phyloP scores from a whole-genome alignment of 2,888 invertebrate species.

The Aporophyla lueneburgensis region DNA sequence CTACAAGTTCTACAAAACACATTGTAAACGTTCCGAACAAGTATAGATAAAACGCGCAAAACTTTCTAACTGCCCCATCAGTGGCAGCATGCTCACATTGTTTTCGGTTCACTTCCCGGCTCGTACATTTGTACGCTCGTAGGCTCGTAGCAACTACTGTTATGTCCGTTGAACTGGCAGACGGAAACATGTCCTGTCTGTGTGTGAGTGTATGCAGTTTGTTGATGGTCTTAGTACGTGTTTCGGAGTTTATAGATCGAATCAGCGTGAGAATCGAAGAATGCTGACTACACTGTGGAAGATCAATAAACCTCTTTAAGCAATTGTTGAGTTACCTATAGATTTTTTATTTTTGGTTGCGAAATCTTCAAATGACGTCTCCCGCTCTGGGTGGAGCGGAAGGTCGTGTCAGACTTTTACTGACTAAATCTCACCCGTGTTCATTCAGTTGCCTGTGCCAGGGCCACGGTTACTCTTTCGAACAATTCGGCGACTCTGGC shows the following conservation, averaged over 20 bases:
- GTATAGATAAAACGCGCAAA: constrained; percentile 38
- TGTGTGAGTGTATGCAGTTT: constrained; percentile 23
- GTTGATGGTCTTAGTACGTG: neutral
- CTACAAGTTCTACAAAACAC: neutral
- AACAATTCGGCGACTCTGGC: too few species aligned
- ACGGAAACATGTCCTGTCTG: constrained; percentile 8
- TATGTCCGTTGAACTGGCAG: constrained; percentile 54
- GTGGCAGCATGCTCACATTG: constrained; percentile 49
- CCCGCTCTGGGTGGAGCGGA: too few species aligned
- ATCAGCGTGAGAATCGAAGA: constrained; percentile 18
- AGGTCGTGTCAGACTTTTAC: too few species aligned
- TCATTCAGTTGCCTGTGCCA: too few species aligned
- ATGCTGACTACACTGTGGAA: neutral
- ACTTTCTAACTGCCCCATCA: constrained; percentile 49
- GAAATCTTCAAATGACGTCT: too few species aligned
- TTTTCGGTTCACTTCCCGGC: constrained; percentile 55
- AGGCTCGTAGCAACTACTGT: constrained; percentile 38
- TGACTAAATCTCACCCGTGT: too few species aligned
- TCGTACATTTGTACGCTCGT: constrained; percentile 32
- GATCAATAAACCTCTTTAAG: neutral
- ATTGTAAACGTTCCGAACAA: constrained; percentile 10
- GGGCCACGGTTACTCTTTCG: too few species aligned
- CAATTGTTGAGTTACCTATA: neutral
- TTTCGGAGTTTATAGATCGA: constrained; percentile 18
- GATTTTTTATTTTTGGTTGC: too few species aligned